These are phyloP conservation scores for Neoscelio sp. DNA, from an alignment of 2,888 invertebrate genomes.

Conservation along the genomic window DNA sequence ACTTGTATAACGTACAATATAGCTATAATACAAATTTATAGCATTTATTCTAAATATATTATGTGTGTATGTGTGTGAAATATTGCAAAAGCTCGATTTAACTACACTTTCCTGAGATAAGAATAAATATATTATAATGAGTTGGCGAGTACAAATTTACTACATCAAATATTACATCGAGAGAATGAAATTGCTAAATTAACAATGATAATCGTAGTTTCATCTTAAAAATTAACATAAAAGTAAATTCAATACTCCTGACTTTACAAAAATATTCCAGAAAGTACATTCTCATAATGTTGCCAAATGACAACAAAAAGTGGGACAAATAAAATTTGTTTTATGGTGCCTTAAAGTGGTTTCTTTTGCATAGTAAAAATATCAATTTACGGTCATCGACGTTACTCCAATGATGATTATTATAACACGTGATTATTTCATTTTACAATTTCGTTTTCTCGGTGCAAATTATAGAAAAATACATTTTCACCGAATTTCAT, in stretches of 20 bases:
- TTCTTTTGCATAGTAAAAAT: too few species aligned
- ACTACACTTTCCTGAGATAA: constrained; percentile 35
- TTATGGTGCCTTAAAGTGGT: too few species aligned
- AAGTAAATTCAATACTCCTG: too few species aligned
- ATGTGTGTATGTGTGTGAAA: constrained; percentile 31
- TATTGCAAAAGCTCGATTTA: constrained; percentile 21
- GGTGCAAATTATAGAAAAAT: constrained; percentile 49
- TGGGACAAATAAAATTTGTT: too few species aligned
- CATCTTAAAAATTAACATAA: neutral
- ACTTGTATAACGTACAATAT: neutral
- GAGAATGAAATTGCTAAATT: too few species aligned
- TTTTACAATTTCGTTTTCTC: too few species aligned
- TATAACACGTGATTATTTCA: too few species aligned
- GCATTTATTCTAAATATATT: constrained; percentile 21
- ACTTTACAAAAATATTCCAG: too few species aligned
- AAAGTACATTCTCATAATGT: too few species aligned
- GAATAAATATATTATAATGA: constrained; percentile 40
- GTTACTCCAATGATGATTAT: too few species aligned
- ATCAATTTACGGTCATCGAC: too few species aligned
- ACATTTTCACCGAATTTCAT: constrained; percentile 29
- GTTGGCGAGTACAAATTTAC: constrained; percentile 9
- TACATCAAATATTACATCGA: constrained; percentile 14
- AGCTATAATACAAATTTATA: constrained; percentile 41
- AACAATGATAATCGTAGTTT: neutral
- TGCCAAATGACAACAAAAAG: too few species aligned